Base-by-base conservation (phyloP, 2,797 vertebrate species). In the Crenichthys baileyi region DNA sequence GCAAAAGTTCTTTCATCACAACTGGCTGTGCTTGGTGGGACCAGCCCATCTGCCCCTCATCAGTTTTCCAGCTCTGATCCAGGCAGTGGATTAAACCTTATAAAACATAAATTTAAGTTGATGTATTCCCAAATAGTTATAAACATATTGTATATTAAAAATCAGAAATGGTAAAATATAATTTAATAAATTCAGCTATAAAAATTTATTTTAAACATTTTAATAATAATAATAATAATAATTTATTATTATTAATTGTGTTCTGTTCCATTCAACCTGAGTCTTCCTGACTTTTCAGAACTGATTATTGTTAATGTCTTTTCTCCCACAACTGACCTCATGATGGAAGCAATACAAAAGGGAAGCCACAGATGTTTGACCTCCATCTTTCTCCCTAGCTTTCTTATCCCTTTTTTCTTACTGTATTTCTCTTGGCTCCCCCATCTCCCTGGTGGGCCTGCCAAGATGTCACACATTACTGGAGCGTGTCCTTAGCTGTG, bases 401-500 rank as follows among this genome's bases (percentile, higher is more conserved):
- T 55, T 72, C 84, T 44, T 81, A 70, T 84, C 81, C 75, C 76
- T 75, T 44, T 82, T 70, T 79, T 67, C 75, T 77, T 24, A 41
- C 80, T 70, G 41, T 80, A 70, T 82, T 85, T 74, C 84, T 85
- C 83, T 63, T 1, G 5, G 55, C 83, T 86, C 79, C 75, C 31
- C 79, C 79, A 70, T 7, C 56, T 91, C 91, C 90, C 88, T 9
- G 31, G 85, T 78, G 88, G 82, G 87, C 58, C 83, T 29, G 71
- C 80, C 24, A 22, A 90, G 87, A 92, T 93, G 93, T 94, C 93
- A 93, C 90, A 86, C 80, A 71, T 86, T 89, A 89, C 89, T 93
- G 86, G 87, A 94, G 90, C 89, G 76, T 93, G 87, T 93, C 92
- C 84, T 91, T 92, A 90, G 92, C 90, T 92, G 86, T 89, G 92